Evolutionary conservation across 2,797 vertebrate genomes (phyloP), one percentile per base, ranked within the genome.

Genomic region (Cryptoprocta ferox): DNA sequence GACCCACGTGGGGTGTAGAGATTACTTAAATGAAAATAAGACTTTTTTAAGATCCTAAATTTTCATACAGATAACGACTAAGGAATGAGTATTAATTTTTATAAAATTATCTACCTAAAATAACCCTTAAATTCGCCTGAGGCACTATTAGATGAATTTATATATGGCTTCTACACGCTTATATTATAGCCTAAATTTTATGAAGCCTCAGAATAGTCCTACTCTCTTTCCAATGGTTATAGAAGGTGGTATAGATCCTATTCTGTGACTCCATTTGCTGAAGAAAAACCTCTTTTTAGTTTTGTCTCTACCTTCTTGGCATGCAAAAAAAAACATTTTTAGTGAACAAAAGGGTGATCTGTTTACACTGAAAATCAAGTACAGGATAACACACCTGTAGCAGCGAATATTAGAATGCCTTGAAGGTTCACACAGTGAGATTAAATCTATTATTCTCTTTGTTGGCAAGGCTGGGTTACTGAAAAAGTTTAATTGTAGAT

Each of bases 41-140:
- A 59, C 73, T 21, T 21, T 9, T 59, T 59, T 24, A 3, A 21
- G 68, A n/a, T 39, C 10, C 19, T 50, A 35, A 61, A 68, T 73
- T 80, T 96, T 83, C 32, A 71, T 39, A 78, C 48, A 91, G 90
- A 89, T 89, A 83, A 68, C 21, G 6, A 76, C n/a, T 70, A 71
- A 4, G 6, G 26, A 14, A 71, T 92, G 45, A 73, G 12, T 63
- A 65, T 14, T 89, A 12, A 96, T 53, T 92, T 95, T 76, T 39
- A 96, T 18, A 65, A 89, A 92, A 88, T 32, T 35, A 90, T 42
- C 18, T 35, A 82, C 48, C 37, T 61, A 81, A 68, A 35, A 56
- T 35, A 93, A 91, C 63, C 65, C 53, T 83, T 85, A 61, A 89
- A 39, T 48, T 92, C 45, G 71, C 32, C 56, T 18, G 13, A 89